phyloP scores from a whole-genome alignment of 2,888 invertebrate species.

The Drosophila paucipuncta region DNA sequence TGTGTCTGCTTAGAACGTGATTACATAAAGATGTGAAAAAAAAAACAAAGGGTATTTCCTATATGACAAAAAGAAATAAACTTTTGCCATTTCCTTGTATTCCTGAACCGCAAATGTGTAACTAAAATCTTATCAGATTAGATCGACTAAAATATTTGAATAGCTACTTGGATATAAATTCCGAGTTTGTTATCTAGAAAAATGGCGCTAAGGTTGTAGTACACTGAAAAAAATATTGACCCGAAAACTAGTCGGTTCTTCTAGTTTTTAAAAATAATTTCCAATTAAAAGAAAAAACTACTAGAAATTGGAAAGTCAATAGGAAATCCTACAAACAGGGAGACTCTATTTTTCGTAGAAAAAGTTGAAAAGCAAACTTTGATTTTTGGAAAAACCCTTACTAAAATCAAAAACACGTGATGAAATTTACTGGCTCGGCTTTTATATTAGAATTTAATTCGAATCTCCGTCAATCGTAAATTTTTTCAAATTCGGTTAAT shows the following conservation, averaged over 20 bases:
- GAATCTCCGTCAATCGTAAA: no score
- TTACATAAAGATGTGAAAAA: slow-evolving; percentile 46
- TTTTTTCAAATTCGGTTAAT: no score
- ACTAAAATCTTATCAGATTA: slow-evolving; percentile 20
- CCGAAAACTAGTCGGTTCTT: background rate
- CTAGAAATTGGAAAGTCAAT: no score
- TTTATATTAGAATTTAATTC: no score
- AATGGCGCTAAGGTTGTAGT: background rate
- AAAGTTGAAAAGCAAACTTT: background rate
- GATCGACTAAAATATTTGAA: slow-evolving; percentile 5
- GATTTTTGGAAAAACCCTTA: background rate
- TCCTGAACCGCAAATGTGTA: slow-evolving; percentile 12
- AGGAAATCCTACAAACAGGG: background rate
- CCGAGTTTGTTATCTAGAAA: background rate
- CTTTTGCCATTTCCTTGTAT: slow-evolving; percentile 10
- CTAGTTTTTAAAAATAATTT: no score
- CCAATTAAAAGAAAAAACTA: no score
- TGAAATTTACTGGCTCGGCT: background rate
- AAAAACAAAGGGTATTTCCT: slow-evolving; percentile 12
- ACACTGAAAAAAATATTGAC: background rate
- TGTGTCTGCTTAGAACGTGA: slow-evolving; percentile 25
- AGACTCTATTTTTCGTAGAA: background rate
- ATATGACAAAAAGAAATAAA: slow-evolving; percentile 3
- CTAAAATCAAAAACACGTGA: background rate
- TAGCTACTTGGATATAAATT: background rate